Evolutionary conservation across 2,113 vertebrate genomes (phyloP).

Genomic region (Scopus umbretta): DNA sequence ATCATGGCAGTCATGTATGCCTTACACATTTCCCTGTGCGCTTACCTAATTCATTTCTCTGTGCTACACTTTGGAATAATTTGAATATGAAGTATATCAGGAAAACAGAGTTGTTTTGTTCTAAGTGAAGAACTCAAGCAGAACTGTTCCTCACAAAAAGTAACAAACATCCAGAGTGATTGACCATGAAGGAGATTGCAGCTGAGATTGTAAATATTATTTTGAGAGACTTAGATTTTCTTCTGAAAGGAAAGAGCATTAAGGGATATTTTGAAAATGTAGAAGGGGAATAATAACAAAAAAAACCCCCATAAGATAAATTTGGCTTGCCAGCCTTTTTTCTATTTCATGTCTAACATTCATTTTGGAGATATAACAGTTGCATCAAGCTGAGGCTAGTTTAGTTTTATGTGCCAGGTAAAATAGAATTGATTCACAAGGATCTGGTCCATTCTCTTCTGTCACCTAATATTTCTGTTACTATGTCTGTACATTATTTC

Average conservation of each 20-base stretch:
- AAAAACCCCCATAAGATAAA: not conserved
- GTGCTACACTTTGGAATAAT: not conserved
- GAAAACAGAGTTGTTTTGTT: constrained; percentile 27
- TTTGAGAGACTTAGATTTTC: constrained; percentile 8
- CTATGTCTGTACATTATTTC: too few species aligned
- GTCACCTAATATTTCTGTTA: not conserved
- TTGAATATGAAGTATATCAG: constrained; percentile 14
- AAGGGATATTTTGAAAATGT: not conserved
- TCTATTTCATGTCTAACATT: not conserved
- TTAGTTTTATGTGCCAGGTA: not conserved
- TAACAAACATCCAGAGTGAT: not conserved
- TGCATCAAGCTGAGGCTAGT: not conserved
- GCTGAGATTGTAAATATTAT: constrained; percentile 22
- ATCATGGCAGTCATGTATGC: not conserved
- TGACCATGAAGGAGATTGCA: not conserved
- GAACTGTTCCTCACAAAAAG: not conserved
- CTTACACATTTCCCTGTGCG: not conserved
- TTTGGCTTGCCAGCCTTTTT: not conserved
- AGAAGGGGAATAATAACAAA: not conserved
- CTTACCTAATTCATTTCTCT: not conserved
- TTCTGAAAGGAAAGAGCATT: constrained; percentile 11
- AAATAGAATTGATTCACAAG: not conserved
- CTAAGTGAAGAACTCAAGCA: not conserved
- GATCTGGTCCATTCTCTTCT: not conserved
- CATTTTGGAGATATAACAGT: not conserved